phyloP scores from a whole-genome alignment of 2,888 invertebrate genomes.

The Drosophila ustulata region DNA sequence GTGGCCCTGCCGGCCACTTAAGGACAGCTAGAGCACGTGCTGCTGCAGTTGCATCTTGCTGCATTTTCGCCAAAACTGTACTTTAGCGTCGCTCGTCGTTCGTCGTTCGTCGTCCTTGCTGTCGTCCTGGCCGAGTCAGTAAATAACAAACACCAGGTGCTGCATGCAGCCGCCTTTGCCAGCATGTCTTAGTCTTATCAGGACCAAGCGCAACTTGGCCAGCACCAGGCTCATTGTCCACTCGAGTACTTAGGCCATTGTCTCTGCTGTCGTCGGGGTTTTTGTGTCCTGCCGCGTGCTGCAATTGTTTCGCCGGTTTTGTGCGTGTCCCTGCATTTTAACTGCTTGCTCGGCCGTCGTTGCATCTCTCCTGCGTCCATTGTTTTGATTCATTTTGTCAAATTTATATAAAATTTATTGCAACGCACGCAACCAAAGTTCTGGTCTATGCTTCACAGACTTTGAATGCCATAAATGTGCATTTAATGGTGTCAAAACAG shows the following conservation, averaged over 20 bases:
- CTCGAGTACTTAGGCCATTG: slow-evolving; percentile 64
- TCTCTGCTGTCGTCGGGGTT: slow-evolving; percentile 64
- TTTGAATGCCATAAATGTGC: slow-evolving; percentile 53
- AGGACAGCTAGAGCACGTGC: slow-evolving; percentile 57
- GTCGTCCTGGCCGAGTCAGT: slow-evolving; percentile 24
- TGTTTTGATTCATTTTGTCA: slow-evolving; percentile 81
- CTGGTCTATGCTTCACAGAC: slow-evolving; percentile 20
- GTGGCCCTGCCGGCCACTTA: slow-evolving; percentile 24
- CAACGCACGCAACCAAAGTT: slow-evolving; percentile 54
- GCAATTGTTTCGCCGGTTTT: slow-evolving; percentile 63
- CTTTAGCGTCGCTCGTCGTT: slow-evolving; percentile 3
- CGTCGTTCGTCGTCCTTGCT: slow-evolving; percentile 38
- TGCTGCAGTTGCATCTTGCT: slow-evolving; percentile 45
- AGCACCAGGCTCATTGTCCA: slow-evolving; percentile 59
- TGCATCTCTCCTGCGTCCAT: slow-evolving; percentile 39
- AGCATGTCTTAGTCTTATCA: slow-evolving; percentile 59
- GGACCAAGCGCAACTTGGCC: slow-evolving; percentile 1
- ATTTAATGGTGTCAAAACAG: slow-evolving; percentile 77
- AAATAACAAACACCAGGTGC: slow-evolving; percentile 71
- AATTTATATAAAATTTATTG: slow-evolving; percentile 82
- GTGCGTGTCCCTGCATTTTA: slow-evolving; percentile 74
- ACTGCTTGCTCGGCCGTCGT: slow-evolving; percentile 28
- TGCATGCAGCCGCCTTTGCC: slow-evolving; percentile 62
- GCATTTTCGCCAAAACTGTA: slow-evolving; percentile 60
- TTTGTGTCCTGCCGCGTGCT: slow-evolving; percentile 62